Base-by-base conservation (phyloP, 2,113 vertebrate species). In the Xyrauchen texanus region DNA sequence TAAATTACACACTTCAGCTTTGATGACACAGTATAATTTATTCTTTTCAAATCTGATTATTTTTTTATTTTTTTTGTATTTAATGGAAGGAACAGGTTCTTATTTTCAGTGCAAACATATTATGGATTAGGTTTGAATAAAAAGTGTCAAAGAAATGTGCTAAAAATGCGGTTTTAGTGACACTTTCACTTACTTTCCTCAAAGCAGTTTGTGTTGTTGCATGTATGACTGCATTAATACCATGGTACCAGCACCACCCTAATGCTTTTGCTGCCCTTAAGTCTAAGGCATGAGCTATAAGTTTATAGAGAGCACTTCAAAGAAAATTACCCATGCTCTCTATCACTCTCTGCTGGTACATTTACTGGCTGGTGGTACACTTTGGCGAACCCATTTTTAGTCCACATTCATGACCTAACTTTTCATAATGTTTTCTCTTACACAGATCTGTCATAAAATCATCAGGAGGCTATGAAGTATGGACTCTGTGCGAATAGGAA, bases 101-200 rank as follows among this genome's bases (percentile, higher is more conserved):
- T 21, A 47, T 21, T 72, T 44, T 15, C 7, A 45, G 21, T 34
- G 3, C 21, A 34, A 34, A 34, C 15, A 9, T 34, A 85, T 76
- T 57, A 75, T 71, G 77, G 78, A 79, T 80, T 68, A 73, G 80
- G 82, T 85, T 78, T 81, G 84, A 91, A 85, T 88, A 84, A 87
- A 84, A 83, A 85, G n/a, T 85, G 86, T n/a, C n/a, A n/a, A n/a
- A n/a, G 79, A 84, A 79, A 84, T 77, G 45, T 88, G 83, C 51
- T 74, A 34, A 34, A 34, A 34, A 34, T 34, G 21, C 21, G 21
- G 21, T 34, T 34, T 34, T 34, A 34, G 21, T 34, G 21, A 3
- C 21, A 55, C 52, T 71, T 81, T 85, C 8, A 12, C 84, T 82
- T 81, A 44, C 66, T 46, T 67, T 45, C 10, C 58, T 53, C 77